A percentile compares a stretch with the other conserved stretches of the same genome.
phyloP scores from a whole-genome alignment of 2,888 invertebrate species.

The Drosophila monieri region DNA sequence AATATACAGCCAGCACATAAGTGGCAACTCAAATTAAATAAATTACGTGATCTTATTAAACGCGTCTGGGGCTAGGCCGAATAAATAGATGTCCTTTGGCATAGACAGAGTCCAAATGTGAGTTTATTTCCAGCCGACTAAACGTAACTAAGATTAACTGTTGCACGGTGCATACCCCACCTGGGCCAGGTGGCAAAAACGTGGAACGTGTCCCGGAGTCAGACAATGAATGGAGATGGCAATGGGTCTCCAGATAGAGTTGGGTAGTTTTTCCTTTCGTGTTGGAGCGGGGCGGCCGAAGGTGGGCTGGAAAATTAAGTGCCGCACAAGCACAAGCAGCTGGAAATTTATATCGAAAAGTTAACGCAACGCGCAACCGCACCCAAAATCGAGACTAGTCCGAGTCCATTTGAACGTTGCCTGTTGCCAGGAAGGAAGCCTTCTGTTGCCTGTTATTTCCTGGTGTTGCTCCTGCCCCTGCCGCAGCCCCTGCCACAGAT shows the following conservation, averaged over 20 bases:
- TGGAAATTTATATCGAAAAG: slow-evolving; percentile 71
- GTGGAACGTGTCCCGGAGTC: slow-evolving; percentile 52
- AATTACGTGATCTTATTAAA: slow-evolving; percentile 78
- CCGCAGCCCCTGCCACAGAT: not conserved
- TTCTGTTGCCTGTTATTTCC: slow-evolving; percentile 32
- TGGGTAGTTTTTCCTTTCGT: slow-evolving; percentile 2
- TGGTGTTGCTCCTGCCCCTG: slow-evolving; percentile 1
- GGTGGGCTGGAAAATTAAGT: slow-evolving; percentile 60
- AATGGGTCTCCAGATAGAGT: slow-evolving; percentile 10
- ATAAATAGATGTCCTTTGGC: slow-evolving; percentile 16
- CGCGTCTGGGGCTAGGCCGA: slow-evolving; percentile 27
- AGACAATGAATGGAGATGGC: slow-evolving; percentile 15
- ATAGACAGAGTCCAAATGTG: slow-evolving; percentile 54
- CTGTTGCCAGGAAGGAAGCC: slow-evolving; percentile 40
- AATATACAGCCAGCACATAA: slow-evolving; percentile 11
- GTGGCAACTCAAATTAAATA: slow-evolving; percentile 62
- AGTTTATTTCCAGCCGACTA: slow-evolving; percentile 70
- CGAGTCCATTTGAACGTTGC: slow-evolving; percentile 68
- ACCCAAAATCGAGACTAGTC: slow-evolving; percentile 57
- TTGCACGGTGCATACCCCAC: slow-evolving; percentile 60
- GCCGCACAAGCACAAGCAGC: slow-evolving; percentile 49
- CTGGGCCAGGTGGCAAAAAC: slow-evolving; percentile 14
- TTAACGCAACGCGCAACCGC: slow-evolving; percentile 54
- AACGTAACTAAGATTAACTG: slow-evolving; percentile 77
- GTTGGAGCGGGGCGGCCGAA: not conserved